Base-by-base conservation (phyloP, 2,113 vertebrate genomes). In the Acanthisitta chloris region DNA sequence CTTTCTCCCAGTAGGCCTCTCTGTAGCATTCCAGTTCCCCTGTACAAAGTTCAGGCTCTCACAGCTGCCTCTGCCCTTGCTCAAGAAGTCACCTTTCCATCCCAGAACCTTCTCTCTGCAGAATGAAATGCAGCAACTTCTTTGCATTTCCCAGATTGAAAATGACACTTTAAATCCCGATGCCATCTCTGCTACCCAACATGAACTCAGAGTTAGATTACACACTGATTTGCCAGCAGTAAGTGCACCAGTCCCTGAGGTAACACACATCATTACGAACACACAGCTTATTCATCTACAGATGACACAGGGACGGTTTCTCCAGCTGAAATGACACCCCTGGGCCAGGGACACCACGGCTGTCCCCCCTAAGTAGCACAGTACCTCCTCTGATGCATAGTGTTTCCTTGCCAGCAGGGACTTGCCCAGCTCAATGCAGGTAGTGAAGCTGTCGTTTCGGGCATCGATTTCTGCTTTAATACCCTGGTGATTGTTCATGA, bases 401-500 rank as follows among this genome's bases (percentile, higher is more conserved):
- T 99, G 99, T 86, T 99, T 99, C 59, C 99, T 97, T 48, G 99
- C 99, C 97, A 99, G 97, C 86, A 99, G 98, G 38, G 99, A 98
- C 72, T 99, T 99, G 70, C 99, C 99, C 9, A 99, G 98, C 97
- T 99, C 99, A 61, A 99, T 99, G 96, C 99, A 99, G 66, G 98
- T 96, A 1, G 99, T 99, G 95, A 99, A 99, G 95, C 99, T 99
- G 98, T 99, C 99, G 6, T 99, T 99, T 3, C 99, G 98, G 45
- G 99, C 99, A 34, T 99, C 99, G 2, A 99, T 99, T 98, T 99
- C 99, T 3, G 99, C 99, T 96, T 99, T 99, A 97, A 99, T 99
- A 34, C 99, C 99, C 96, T 99, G 99, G 86, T 99, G 99, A 97
- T 99, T 99, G 98, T 99, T 99, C 99, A 99, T 99, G 74, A 99